phyloP scores from a whole-genome alignment of 2,113 vertebrate species.

The Nyctereutes procyonoides region DNA sequence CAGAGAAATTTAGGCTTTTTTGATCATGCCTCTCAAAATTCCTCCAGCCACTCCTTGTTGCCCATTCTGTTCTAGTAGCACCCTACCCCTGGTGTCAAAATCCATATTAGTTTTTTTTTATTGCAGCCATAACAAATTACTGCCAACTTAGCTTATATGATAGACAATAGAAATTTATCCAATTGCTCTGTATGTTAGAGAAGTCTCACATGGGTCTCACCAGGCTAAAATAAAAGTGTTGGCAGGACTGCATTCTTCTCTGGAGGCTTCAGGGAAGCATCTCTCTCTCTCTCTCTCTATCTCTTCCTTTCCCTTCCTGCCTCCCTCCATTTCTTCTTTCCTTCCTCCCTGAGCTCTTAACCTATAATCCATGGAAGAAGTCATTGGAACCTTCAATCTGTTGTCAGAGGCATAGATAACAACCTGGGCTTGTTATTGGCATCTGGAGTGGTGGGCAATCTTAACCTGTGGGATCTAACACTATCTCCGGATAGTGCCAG shows the following conservation, averaged over 20 bases:
- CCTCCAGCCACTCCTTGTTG: not conserved
- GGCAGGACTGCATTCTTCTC: not conserved
- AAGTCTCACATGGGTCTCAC: not conserved
- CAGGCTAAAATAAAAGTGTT: not conserved
- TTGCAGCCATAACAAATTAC: not conserved
- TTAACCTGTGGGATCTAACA: not conserved
- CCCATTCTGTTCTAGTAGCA: not conserved
- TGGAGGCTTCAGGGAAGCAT: not conserved
- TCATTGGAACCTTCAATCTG: not conserved
- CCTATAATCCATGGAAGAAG: not conserved
- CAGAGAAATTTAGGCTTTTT: not conserved
- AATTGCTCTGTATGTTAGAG: not conserved
- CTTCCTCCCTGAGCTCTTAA: not conserved
- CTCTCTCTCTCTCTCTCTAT: not conserved
- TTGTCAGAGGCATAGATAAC: not conserved
- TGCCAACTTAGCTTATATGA: not conserved
- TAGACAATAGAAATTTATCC: not conserved
- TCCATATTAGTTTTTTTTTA: not conserved
- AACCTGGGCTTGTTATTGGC: not conserved
- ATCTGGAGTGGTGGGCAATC: not conserved
- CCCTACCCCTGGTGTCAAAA: not conserved
- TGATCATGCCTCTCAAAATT: not conserved
- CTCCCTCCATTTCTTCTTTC: too few relatives aligned
- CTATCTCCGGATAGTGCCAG: not conserved
- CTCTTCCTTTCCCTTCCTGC: not conserved